These are phyloP conservation scores for Cheilosia vulpina DNA, from an alignment of 2,888 invertebrate genomes.

Conservation along the genomic window DNA sequence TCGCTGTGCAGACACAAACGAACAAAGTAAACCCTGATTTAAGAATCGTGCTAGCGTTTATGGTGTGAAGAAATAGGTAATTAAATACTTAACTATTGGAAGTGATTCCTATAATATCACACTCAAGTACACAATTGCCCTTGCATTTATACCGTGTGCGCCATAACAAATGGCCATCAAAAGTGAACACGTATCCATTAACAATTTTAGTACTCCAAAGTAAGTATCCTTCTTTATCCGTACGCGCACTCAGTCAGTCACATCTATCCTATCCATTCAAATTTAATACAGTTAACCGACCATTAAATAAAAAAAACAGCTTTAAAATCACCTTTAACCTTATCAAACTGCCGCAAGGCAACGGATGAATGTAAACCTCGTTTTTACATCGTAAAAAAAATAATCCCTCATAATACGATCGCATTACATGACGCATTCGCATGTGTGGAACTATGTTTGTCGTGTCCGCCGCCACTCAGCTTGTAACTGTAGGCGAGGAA, in stretches of 20 bases:
- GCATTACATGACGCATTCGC: constrained; percentile 56
- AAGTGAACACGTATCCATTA: constrained; percentile 7
- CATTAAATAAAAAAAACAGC: constrained; percentile 66
- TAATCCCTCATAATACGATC: constrained; percentile 50
- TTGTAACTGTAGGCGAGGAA: constrained; percentile 12
- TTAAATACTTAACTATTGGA: background rate
- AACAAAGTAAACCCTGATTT: background rate
- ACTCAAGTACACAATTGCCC: background rate
- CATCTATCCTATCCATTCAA: constrained; percentile 30
- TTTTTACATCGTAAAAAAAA: constrained; percentile 50
- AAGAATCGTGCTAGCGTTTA: background rate
- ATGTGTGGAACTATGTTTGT: constrained; percentile 52
- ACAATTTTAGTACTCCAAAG: constrained; percentile 22
- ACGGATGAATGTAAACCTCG: constrained; percentile 10
- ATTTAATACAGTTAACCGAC: constrained; percentile 65
- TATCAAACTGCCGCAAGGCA: constrained; percentile 20
- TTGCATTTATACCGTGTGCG: background rate
- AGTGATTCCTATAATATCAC: background rate
- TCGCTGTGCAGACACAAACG: too few relatives aligned
- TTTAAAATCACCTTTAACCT: constrained; percentile 67
- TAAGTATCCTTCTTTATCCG: constrained; percentile 38
- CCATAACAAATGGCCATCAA: background rate
- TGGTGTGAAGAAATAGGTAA: constrained; percentile 5
- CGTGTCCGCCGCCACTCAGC: constrained; percentile 29
- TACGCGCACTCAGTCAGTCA: constrained; percentile 18